Evolutionary conservation across 2,113 vertebrate species (phyloP), one percentile per base, ranked within the genome.

Genomic region (Bubo scandiacus): DNA sequence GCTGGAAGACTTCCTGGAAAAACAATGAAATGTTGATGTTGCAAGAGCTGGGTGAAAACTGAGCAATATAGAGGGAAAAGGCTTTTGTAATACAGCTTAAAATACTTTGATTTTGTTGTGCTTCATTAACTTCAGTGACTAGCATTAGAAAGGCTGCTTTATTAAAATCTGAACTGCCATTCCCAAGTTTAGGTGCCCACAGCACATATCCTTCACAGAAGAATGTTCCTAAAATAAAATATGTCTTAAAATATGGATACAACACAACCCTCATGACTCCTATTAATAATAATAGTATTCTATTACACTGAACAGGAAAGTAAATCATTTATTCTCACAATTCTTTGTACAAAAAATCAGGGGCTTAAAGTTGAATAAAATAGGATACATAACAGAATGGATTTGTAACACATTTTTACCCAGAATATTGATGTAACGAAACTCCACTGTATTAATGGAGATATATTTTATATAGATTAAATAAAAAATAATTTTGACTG

Each of bases 1-100:
- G 5, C 81, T 97, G 94, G 92, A 96, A 94, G 70, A 49, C 79
- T 83, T 94, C 62, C 66, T 95, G 92, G 94, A 96, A 94, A 94
- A 95, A 82, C 42, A 94, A 27, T 38, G 61, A 94, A 85, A 90
- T 87, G 57, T 59, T 51, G 83, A 63, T 94, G 78, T 92, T 91
- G 89, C 86, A 97, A 97, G 84, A 92, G 40, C 54, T 96, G 81
- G 67, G 42, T 0, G 3, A 95, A 86, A 94, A 47, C 67, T 65
- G 38, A 95, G 40, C 62, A 65, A 87, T 94, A 90, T 58, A 90
- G 84, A 90, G 36, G 83, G 77, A 55, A 74, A 91, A 94, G 42
- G 29, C 54, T 74, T 90, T 95, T 91, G 78, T 77, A 91, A 85
- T 61, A 52, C 36, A 65, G 15, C 57, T 87, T 70, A 52, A 89